Percentiles rank a stretch among this genome's conserved stretches.
phyloP scores from a whole-genome alignment of 2,113 vertebrate species.

The Gadus macrocephalus region DNA sequence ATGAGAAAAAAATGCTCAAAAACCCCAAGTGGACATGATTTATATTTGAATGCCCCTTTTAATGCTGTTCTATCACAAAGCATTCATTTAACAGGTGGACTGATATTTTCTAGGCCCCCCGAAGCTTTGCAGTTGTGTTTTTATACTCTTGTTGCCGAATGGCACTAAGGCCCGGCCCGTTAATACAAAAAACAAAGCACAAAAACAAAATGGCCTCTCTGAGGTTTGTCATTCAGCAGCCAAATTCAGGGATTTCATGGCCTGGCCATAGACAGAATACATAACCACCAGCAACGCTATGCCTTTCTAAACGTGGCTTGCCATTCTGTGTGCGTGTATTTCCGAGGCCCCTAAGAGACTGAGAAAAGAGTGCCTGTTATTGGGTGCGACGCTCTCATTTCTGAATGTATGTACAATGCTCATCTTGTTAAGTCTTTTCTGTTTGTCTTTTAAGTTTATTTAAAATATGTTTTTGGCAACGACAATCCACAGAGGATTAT shows the following conservation, averaged over 20 bases:
- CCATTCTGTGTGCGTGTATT: slow-evolving; percentile 20
- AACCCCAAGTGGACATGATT: too few relatives aligned
- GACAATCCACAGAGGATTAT: slow-evolving; percentile 60
- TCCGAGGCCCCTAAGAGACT: too few relatives aligned
- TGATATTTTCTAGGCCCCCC: not conserved
- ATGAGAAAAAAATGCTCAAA: not conserved
- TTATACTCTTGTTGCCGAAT: not conserved
- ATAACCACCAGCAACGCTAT: slow-evolving; percentile 48
- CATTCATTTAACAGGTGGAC: not conserved
- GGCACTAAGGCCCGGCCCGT: not conserved
- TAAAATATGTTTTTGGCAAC: slow-evolving; percentile 19
- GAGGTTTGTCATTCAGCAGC: too few relatives aligned
- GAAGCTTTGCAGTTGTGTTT: not conserved
- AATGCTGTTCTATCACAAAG: not conserved
- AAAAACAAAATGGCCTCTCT: slow-evolving; percentile 1
- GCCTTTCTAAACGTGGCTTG: slow-evolving; percentile 7
- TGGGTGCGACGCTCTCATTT: slow-evolving; percentile 14
- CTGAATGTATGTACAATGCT: slow-evolving; percentile 30
- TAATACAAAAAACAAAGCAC: slow-evolving; percentile 6
- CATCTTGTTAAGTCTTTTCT: too few relatives aligned
- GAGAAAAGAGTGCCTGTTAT: too few relatives aligned
- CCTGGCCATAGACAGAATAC: not conserved
- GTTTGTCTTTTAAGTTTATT: not conserved
- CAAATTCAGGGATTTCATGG: not conserved
- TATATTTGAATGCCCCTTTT: not conserved